Base-by-base conservation (phyloP, 92 coral and sea anemone genomes). In the Epizoanthus stellaris region DNA sequence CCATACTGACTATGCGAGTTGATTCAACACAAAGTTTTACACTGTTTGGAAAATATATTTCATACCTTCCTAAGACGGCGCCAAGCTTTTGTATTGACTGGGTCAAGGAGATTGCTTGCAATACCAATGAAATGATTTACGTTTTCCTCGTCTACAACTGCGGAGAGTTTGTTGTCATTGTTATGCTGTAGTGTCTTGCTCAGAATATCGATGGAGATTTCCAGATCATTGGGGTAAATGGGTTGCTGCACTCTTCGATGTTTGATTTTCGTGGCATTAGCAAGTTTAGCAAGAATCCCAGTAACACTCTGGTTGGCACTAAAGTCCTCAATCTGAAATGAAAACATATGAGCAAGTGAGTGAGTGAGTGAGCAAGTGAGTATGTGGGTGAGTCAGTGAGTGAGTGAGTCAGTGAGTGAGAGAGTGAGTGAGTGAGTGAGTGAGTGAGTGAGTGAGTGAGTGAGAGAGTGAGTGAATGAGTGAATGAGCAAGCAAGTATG, bases 1-100 rank as follows among this genome's bases (percentile, higher is more conserved):
- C 36, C 6, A 20, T 7, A 25, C 9, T 64, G 25, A 13, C 69
- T 17, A 21, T 19, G 34, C 10, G 36, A 19, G 5, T 19, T 13
- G 36, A 21, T 64, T 30, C 10, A 21, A 2, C 17, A 57, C 15
- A 57, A 17, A 2, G 13, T n/a, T 57, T 57, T 57, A 12, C 17
- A 2, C 17, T 17, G 17, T 57, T 57, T 12, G 62, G 17, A 57
- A 4, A 2, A 12, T 17, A 57, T 13, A 5, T n/a, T n/a, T 63
- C 34, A 25, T 72, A 72, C 77, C 77, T 11, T 19, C 42, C 42
- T 45, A 43, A 72, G 57, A 30, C 43, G 12, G 34, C 25, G 14
- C 77, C 77, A 72, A 19, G 77, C 23, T 45, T 47, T 42, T 72
- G 53, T 36, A 47, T 72, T 72, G n/a, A 72, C 77, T 72, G 77